Conservation (phyloP, 2,888 invertebrate genomes). For the Cephonodes hylas region DNA sequence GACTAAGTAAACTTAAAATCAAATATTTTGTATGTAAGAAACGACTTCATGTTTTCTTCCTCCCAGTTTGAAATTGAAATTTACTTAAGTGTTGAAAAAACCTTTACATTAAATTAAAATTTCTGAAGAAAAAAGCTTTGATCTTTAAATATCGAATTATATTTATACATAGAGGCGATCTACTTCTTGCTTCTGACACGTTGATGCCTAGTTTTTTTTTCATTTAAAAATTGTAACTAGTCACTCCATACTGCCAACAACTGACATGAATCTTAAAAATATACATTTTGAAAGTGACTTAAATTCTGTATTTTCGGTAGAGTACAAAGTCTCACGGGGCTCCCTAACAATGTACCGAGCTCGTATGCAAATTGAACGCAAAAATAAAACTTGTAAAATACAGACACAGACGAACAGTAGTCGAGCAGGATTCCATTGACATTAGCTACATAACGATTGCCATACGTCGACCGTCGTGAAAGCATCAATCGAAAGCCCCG, state of each 20-base stretch:
- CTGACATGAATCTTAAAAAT: not conserved
- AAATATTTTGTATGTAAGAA: no score
- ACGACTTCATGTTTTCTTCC: no score
- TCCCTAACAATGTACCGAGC: not conserved
- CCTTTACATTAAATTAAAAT: no score
- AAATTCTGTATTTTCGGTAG: not conserved
- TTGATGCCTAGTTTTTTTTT: no score
- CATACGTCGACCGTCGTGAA: constrained; percentile 66
- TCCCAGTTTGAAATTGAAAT: no score
- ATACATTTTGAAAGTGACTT: not conserved
- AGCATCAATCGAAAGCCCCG: constrained; percentile 70
- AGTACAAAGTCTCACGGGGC: not conserved
- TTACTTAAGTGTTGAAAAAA: no score
- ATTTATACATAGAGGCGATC: not conserved
- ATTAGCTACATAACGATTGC: constrained; percentile 76
- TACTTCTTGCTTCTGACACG: not conserved
- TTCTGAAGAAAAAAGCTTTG: not conserved
- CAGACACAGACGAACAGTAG: constrained; percentile 61
- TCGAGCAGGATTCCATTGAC: constrained; percentile 65
- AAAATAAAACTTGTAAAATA: constrained; percentile 60
- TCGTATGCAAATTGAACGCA: constrained; percentile 9
- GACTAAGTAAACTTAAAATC: no score
- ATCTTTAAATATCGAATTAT: not conserved
- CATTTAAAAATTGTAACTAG: no score
- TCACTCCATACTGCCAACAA: no score